Evolutionary conservation across 2,797 vertebrate genomes (phyloP).

Genomic region (Orestias chungarensis): DNA sequence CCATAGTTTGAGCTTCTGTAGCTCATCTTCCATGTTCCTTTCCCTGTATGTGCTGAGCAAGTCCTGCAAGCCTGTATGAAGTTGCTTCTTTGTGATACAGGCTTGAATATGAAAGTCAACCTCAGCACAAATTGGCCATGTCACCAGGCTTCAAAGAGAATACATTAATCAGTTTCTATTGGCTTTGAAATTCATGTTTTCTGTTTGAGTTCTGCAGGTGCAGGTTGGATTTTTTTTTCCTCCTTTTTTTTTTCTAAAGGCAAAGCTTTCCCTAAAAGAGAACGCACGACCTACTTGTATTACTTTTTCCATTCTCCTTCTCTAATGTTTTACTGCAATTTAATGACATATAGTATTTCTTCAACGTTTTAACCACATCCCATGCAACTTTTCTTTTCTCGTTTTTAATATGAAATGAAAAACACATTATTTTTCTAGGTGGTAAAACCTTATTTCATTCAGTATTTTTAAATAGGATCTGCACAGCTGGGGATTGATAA

Average conservation of each 20-base stretch:
- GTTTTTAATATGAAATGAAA: background rate
- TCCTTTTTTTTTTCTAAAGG: constrained; percentile 31
- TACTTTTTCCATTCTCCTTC: constrained; percentile 19
- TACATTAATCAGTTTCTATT: constrained; percentile 68
- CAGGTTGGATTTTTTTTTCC: constrained; percentile 11
- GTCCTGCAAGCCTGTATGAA: constrained; percentile 35
- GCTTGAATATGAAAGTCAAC: constrained; percentile 54
- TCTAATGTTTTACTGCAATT: constrained; percentile 13
- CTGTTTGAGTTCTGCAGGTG: constrained; percentile 52
- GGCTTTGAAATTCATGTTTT: constrained; percentile 69
- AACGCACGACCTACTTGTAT: constrained; percentile 13
- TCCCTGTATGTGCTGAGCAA: constrained; percentile 25
- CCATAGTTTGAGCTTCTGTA: constrained; percentile 36
- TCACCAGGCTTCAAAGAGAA: constrained; percentile 72
- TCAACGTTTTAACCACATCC: background rate
- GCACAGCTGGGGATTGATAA: background rate
- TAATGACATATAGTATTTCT: constrained; percentile 27
- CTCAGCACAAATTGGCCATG: constrained; percentile 55
- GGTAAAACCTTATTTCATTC: background rate
- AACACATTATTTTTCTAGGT: background rate
- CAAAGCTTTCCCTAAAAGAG: constrained; percentile 34
- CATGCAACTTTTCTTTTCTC: background rate
- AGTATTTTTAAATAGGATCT: background rate
- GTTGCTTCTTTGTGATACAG: constrained; percentile 36
- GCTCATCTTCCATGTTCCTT: constrained; percentile 14